Conservation (phyloP, 1,140 invertebrate species). For the Drosophila rufa region DNA sequence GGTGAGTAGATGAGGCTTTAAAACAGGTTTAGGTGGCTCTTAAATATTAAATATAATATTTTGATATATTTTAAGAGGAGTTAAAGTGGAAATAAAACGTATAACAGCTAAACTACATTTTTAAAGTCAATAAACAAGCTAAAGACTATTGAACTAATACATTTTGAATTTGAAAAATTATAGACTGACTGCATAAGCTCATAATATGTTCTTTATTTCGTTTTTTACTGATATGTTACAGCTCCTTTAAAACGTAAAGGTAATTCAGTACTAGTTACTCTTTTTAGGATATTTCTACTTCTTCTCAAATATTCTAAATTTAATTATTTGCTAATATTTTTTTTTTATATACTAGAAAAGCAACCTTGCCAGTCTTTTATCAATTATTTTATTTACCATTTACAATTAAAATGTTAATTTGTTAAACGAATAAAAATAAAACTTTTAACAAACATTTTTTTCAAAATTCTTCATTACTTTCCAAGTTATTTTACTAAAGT, state of each 20-base stretch:
- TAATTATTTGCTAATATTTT: too few relatives aligned
- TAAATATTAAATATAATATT: too few relatives aligned
- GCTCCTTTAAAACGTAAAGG: conserved; percentile 41
- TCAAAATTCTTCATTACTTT: too few relatives aligned
- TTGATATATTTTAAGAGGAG: neutral
- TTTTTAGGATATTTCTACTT: neutral
- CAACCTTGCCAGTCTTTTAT: too few relatives aligned
- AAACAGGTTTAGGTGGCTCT: neutral
- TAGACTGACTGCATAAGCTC: neutral
- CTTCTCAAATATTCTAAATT: neutral
- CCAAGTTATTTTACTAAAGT: too few relatives aligned
- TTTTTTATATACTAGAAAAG: too few relatives aligned
- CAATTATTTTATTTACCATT: too few relatives aligned
- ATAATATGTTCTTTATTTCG: neutral
- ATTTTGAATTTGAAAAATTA: neutral
- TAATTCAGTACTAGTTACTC: neutral
- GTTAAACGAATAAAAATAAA: too few relatives aligned
- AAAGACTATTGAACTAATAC: neutral
- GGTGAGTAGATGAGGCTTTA: conserved; percentile 53
- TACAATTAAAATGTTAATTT: too few relatives aligned
- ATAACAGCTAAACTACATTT: neutral
- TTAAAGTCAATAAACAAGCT: too few relatives aligned
- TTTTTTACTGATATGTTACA: conserved; percentile 28
- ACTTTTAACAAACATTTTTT: neutral
- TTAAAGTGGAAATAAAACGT: neutral